Evolutionary conservation across 2,113 vertebrate genomes (phyloP), one percentile per base, ranked within the genome.

Genomic region (Candoia aspera): DNA sequence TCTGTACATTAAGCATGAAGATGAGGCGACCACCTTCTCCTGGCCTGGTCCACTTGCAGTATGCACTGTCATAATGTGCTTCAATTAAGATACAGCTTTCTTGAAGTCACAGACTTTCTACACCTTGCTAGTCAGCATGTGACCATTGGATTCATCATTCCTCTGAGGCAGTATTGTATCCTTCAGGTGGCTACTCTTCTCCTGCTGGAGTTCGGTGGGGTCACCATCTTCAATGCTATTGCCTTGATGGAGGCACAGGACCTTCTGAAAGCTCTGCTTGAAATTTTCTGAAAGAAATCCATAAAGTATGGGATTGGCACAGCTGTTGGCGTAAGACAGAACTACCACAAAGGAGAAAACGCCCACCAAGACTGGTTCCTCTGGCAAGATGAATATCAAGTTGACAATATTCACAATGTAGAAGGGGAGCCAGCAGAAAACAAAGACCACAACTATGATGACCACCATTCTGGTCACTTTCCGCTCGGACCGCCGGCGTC

Each of bases 211-310:
- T 49, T 98, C 98, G 0, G 96, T 97, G 3, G 97, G 97, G 0
- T 99, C 98, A 0, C 96, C 97, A 0, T 99, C 98, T 94, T 99
- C 98, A 0, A 98, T 91, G 0, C 98, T 98, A 0, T 98, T 98
- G 6, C 98, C 95, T 29, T 98, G 97, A 11, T 96, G 98, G 24
- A 99, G 96, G 87, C 98, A 99, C 64, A 99, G 97, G 73, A 98
- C 98, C 96, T 99, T 99, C 95, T 96, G 98, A 95, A 98, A 99
- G 92, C 99, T 99, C 97, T 99, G 98, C 93, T 98, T 98, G 97
- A 99, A 99, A 98, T 99, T 99, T 96, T 99, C 98, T 0, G 98
- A 99, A 93, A 99, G 97, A 92, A 99, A 99, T 62, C 98, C 98
- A 0, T 99, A 99, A 55, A 99, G 98, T 84, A 99, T 93, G 0